Base-by-base conservation (phyloP, 1,140 invertebrate species). In the Mylabris phalerata region DNA sequence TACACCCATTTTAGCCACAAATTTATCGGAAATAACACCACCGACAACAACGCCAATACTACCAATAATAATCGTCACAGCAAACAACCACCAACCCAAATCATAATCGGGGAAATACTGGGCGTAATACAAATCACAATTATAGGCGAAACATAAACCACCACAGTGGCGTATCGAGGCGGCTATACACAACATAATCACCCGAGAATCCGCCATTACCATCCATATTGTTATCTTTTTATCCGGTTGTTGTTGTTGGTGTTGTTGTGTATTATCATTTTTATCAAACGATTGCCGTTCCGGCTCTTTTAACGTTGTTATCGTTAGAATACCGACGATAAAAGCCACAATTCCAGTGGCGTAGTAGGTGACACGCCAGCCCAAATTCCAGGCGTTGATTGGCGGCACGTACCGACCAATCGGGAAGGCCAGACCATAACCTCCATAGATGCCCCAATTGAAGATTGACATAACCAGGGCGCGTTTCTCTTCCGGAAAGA, bases 391-490 rank as follows among this genome's bases (percentile, higher is more conserved):
- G 43, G 87, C 82, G 68, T 95, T 87, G 10, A 88, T 67, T 43
- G 82, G 76, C 1, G 92, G 90, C 42, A 95, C 81, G 66, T 95
- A 95, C 62, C 92, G 84, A 1, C 93, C 93, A 13, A 95, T 84
- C 0, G 92, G 92, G 71, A 94, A 96, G 7, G 92, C 90, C 46
- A 95, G 85, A 42, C 92, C 92, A 63, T 95, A 96, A 9, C 93
- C 93, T 19, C 92, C 89, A 69, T 97, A 97, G 61, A 97, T 95
- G 38, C 93, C 93, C 92, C 92, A 95, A 75, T 95, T 95, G 76
- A 95, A 95, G 51, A 96, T 86, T 1, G 93, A 92, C 79, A 96
- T 85, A 1, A 94, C 93, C 9, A 94, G 75, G 6, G 89, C 93
- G 60, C 92, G 81, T 61, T 90, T 85, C 51, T 88, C 80, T 72